Evolutionary conservation across 2,797 vertebrate genomes (phyloP), one percentile per base, ranked within the genome.

Genomic region (Melanotaenia pygmaea): DNA sequence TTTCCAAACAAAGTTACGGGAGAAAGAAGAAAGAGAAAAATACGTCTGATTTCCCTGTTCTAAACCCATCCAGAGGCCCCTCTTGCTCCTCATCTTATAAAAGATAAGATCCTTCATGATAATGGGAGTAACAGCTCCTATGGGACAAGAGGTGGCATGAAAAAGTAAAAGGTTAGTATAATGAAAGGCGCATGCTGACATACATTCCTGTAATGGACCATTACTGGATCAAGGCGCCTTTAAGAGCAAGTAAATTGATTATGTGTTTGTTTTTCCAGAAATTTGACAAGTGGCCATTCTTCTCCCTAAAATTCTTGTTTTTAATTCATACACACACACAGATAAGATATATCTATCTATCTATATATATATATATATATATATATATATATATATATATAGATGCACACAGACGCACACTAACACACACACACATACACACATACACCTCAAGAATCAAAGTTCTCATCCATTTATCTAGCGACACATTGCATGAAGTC

Each of bases 171-270:
- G 11, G 5, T 26, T 20, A 34, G 37, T 11, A 9, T 59, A 64
- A 71, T 71, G 9, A 47, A 28, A 30, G 14, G 22, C 53, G 38
- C 30, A 13, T 3, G 28, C 32, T n/a, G 26, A 47, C 16, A 57
- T n/a, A 32, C 11, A 50, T 30, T 37, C 10, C 22, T 64, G 61
- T 24, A 10, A 20, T 34, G 26, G 22, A 57, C 38, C 37, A 10
- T 56, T 26, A 57, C 60, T 63, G 51, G 13, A 22, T 35, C 38
- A 26, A 45, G 8, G 18, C 20, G 16, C 58, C 47, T 78, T 73
- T 24, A 66, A 80, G 38, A 59, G 53, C 62, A 50, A 38, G 65
- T 53, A 70, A 65, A 79, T 63, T 62, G 37, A 63, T 77, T 80
- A 13, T 47, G 53, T 77, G 59, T 40, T 4, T 20, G 9, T 59